Evolutionary conservation across 2,797 vertebrate genomes (phyloP).

Genomic region (Siniperca obscura): DNA sequence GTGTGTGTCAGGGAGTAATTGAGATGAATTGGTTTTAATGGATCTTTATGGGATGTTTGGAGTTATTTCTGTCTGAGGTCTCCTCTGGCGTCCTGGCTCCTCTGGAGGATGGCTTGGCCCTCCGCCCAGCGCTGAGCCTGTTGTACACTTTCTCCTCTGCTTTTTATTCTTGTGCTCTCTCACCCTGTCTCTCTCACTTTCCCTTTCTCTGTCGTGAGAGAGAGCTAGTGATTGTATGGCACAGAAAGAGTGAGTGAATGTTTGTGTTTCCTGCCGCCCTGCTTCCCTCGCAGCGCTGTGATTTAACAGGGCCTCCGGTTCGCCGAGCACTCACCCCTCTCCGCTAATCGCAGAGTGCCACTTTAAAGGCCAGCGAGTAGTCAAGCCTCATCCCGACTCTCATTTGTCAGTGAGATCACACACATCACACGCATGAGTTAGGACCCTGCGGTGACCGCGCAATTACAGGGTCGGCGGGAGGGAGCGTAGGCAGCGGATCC

Average conservation of each 20-base stretch:
- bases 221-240: slow-evolving; percentile 41
- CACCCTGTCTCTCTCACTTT: slow-evolving; percentile 25
- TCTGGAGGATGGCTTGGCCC: slow-evolving; percentile 71
- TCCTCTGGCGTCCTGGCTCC: slow-evolving; percentile 70
- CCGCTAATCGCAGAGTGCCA: slow-evolving; percentile 63
- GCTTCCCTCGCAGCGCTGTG: slow-evolving; percentile 30
- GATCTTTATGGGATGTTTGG: slow-evolving; percentile 79
- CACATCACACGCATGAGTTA: slow-evolving; percentile 76
- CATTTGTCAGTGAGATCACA: slow-evolving; percentile 80
- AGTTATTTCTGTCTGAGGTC: slow-evolving; percentile 83
- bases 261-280: slow-evolving; percentile 60
- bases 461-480: slow-evolving; percentile 77
- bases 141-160: slow-evolving; percentile 53
- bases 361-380: slow-evolving; percentile 74
- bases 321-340: slow-evolving; percentile 52
- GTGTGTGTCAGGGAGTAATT: slow-evolving; percentile 71
- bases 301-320: slow-evolving; percentile 63
- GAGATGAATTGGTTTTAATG: slow-evolving; percentile 81
- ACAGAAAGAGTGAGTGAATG: slow-evolving; percentile 48
- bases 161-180: slow-evolving; percentile 39
- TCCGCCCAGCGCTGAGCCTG: slow-evolving; percentile 54
- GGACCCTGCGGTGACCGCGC: slow-evolving; percentile 65
- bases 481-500: slow-evolving; percentile 63
- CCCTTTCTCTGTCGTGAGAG: slow-evolving; percentile 54
- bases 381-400: slow-evolving; percentile 60